A percentile compares a stretch with the other conserved stretches of the same genome.
Conservation (phyloP, 2,888 invertebrate species). For the Epiblema foenella region DNA sequence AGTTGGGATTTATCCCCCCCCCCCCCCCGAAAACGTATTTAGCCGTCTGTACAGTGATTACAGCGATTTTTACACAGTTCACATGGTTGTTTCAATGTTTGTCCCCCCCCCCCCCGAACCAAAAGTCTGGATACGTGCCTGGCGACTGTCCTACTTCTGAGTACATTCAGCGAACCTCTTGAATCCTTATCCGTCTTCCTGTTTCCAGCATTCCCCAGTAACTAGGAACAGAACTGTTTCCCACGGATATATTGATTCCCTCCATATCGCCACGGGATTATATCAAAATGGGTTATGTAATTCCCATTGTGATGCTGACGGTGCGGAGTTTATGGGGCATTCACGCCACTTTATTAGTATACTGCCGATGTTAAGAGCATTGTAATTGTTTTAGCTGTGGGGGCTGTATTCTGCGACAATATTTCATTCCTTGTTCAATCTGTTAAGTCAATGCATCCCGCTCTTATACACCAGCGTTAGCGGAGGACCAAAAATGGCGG, state of each 20-base stretch:
- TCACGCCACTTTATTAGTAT: constrained; percentile 61
- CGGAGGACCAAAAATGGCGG: constrained; percentile 20
- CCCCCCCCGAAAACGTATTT: no score
- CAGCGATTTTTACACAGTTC: no score
- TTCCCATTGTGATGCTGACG: constrained; percentile 24
- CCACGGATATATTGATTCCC: neutral
- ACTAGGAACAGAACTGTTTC: neutral
- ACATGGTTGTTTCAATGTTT: no score
- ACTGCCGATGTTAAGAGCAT: constrained; percentile 58
- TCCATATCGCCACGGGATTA: constrained; percentile 2
- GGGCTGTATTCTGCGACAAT: neutral
- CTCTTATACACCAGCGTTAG: neutral
- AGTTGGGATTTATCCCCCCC: no score
- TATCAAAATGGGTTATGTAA: neutral
- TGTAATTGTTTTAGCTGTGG: constrained; percentile 57
- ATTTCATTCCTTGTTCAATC: neutral
- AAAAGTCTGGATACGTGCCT: no score
- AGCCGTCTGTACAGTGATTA: no score
- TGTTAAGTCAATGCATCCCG: neutral
- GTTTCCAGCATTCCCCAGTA: neutral
- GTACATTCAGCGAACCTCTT: no score
- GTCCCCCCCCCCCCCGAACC: no score
- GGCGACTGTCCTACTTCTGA: no score
- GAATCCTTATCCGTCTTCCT: neutral
- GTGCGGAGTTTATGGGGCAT: constrained; percentile 55